Percentiles rank a stretch among this genome's conserved stretches.
Conservation (phyloP, 30 jellyfish, hydroid and myxozoan genomes). For the Chironex yamaguchii region DNA sequence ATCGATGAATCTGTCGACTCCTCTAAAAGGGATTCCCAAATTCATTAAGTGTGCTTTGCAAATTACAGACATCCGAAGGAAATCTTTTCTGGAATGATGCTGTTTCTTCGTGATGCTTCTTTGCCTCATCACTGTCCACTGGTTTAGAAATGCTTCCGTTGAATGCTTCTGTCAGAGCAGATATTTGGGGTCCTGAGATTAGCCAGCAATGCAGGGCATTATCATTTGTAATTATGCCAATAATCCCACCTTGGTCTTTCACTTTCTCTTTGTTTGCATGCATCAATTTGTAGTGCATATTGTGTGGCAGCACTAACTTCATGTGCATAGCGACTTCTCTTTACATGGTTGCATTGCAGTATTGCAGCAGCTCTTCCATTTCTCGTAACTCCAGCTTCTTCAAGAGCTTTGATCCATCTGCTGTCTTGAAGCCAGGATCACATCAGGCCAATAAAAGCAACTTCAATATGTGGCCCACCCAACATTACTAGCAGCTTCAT, state of each 20-base stretch:
- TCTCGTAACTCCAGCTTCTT: constrained; percentile 39
- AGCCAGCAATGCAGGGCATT: not conserved
- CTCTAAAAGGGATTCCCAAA: constrained; percentile 64
- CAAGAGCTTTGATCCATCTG: constrained; percentile 63
- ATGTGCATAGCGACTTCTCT: too few relatives aligned
- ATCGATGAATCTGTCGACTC: constrained; percentile 39
- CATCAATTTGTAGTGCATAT: constrained; percentile 12
- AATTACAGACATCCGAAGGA: constrained; percentile 7
- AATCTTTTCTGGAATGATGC: constrained; percentile 19
- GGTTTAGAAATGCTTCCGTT: not conserved
- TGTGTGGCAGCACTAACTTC: constrained; percentile 70
- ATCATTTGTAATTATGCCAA: constrained; percentile 27
- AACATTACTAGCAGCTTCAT: constrained; percentile 59
- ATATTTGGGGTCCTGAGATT: not conserved
- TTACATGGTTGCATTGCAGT: constrained; percentile 45
- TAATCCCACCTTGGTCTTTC: constrained; percentile 38
- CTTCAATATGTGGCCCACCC: constrained; percentile 62
- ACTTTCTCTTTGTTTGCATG: constrained; percentile 10
- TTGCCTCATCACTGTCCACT: not conserved
- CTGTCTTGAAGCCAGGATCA: constrained; percentile 63
- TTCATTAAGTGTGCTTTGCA: constrained; percentile 28
- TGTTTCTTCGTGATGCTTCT: constrained; percentile 13
- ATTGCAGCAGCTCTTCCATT: constrained; percentile 50
- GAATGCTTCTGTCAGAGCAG: not conserved
- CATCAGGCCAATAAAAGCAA: constrained; percentile 37